Evolutionary conservation across 2,113 vertebrate genomes (phyloP), one percentile per base, ranked within the genome.

Genomic region (Caloenas nicobarica): DNA sequence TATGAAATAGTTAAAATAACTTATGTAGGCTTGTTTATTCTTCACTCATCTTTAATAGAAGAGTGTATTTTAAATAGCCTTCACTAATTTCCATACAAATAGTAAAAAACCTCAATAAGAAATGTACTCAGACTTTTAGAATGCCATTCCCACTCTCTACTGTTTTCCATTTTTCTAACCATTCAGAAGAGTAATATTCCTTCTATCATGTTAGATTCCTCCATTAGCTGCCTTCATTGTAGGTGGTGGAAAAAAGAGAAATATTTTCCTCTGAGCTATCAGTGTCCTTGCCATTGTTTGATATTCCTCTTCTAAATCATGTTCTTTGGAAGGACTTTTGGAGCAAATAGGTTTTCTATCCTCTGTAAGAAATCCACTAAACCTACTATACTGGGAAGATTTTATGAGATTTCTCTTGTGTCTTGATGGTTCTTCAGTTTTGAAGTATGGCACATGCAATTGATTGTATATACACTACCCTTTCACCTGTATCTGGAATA

Each of bases 261-360:
- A 38, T 57, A 40, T 69, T 88, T 97, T 88, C 57, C n/a, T 74
- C 16, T 36, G 54, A 93, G 54, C 50, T 82, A 19, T 82, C 53
- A 6, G 2, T 77, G 46, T 87, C 61, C 53, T 85, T 94, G 80
- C 34, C 11, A 23, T 19, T 87, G 34, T 89, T 85, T 89, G 40
- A 50, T 79, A 77, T 69, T 88, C 34, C 34, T 81, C 29, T 85
- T 91, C 70, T 89, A 91, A 95, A 77, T 57, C 46, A 36, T 58
- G n/a, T 86, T 93, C 66, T 95, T 86, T 77, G 58, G 42, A 85
- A 94, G 29, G 54, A 76, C 57, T 96, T 94, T 79, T 61, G 46
- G 31, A 93, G 28, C 62, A 94, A 86, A 95, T 88, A 77, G 50
- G 12, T 95, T 95, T 96, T 95, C 44, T 95, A 36, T 96, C 71